Percentiles rank a stretch among this genome's conserved stretches.
These are phyloP conservation scores for Urocyon cinereoargenteus DNA, from an alignment of 2,797 vertebrate species.

Conservation along the genomic window DNA sequence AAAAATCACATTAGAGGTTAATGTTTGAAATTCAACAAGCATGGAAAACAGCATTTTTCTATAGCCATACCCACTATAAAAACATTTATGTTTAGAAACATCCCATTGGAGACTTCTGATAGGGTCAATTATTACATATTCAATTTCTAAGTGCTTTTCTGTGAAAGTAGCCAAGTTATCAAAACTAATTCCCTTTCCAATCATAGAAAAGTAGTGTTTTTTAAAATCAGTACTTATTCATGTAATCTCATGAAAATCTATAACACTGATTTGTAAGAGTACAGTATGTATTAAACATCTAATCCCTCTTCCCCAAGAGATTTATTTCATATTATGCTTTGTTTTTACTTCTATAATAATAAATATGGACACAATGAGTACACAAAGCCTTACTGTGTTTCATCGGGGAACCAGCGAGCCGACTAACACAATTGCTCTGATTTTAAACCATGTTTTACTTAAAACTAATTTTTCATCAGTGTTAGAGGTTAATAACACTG, in stretches of 20 bases:
- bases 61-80: not conserved
- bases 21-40: not conserved
- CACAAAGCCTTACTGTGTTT: conserved; percentile 48
- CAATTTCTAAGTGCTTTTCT: conserved; percentile 49
- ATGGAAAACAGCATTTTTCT: conserved; percentile 25
- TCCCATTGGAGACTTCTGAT: not conserved
- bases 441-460: conserved; percentile 82
- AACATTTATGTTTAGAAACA: not conserved
- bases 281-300: not conserved
- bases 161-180: conserved; percentile 38
- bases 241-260: not conserved
- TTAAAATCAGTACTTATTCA: not conserved
- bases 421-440: conserved; percentile 55
- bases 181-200: conserved; percentile 39
- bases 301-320: not conserved
- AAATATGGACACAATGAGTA: not conserved
- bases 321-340: conserved; percentile 30
- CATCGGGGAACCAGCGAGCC: not conserved
- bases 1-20: conserved; percentile 37
- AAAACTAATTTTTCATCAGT: conserved; percentile 86
- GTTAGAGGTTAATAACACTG: conserved; percentile 88
- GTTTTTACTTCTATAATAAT: conserved; percentile 54
- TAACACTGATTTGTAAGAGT: conserved; percentile 20
- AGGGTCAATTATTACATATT: not conserved
- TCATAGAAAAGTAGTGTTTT: not conserved